Conservation (phyloP, 2,113 vertebrate genomes). For the Falco punctatus region DNA sequence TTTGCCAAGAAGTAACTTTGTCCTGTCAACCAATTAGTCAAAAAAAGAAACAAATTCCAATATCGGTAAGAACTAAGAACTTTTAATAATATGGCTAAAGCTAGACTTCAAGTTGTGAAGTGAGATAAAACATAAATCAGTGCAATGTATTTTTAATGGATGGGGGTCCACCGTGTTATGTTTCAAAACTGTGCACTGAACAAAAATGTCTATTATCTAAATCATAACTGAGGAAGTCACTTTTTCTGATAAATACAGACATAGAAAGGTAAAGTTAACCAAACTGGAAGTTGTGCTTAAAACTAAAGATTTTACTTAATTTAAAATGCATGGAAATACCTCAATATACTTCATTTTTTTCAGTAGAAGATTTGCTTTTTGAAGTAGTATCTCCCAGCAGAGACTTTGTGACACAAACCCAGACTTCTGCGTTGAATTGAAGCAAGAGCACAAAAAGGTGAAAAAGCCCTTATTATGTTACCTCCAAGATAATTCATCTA, state of each 20-base stretch:
- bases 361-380: not conserved
- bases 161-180: not conserved
- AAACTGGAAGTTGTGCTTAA: not conserved
- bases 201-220: not conserved
- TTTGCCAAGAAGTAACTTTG: not conserved
- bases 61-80: not conserved
- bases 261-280: not conserved
- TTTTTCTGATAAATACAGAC: not conserved
- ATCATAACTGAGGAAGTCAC: not conserved
- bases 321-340: conserved; percentile 2
- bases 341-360: not conserved
- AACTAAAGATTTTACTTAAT: not conserved
- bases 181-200: not conserved
- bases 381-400: not conserved
- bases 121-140: not conserved
- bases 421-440: not conserved
- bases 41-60: not conserved
- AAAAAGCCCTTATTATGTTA: not conserved
- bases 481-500: not conserved
- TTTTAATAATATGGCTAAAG: not conserved
- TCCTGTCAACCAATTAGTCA: not conserved
- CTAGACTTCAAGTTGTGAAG: not conserved
- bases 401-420: not conserved
- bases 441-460: not conserved
- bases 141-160: not conserved